Conservation (phyloP, 2,888 invertebrate genomes). For the Tenthredo scrophulariae region DNA sequence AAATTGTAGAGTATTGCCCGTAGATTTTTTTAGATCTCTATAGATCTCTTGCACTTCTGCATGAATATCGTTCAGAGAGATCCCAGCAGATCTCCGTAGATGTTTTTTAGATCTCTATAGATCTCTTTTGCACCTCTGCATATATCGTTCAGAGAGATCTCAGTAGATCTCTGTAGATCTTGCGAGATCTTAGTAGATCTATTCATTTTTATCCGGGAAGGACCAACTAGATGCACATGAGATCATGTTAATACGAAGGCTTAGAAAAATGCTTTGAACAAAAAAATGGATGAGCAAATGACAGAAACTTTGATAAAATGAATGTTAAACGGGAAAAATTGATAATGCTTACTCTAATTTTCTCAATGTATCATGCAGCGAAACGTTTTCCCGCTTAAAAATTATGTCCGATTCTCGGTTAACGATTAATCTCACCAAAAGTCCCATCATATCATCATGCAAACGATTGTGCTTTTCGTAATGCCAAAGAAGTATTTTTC, state of each 20-base stretch:
- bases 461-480: conserved; percentile 13
- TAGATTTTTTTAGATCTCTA: neutral
- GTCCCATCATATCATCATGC: conserved; percentile 4
- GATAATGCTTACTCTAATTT: too few relatives aligned
- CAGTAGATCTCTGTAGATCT: too few relatives aligned
- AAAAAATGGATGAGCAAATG: too few relatives aligned
- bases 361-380: neutral
- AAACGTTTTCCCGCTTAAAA: neutral
- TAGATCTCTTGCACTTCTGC: neutral
- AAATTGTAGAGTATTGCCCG: conserved; percentile 13
- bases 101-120: neutral
- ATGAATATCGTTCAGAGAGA: conserved; percentile 5
- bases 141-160: neutral
- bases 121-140: neutral
- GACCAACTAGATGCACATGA: too few relatives aligned
- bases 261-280: too few relatives aligned
- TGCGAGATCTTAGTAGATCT: too few relatives aligned
- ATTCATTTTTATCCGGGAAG: too few relatives aligned
- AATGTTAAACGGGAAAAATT: too few relatives aligned
- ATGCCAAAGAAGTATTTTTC: conserved; percentile 9
- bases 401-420: conserved; percentile 5
- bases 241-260: too few relatives aligned
- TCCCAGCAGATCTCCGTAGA: conserved; percentile 9
- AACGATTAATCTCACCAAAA: conserved; percentile 9
- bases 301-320: too few relatives aligned